Evolutionary conservation across 2,888 invertebrate genomes (phyloP), one percentile per base, ranked within the genome.

Genomic region (Noctua janthe): DNA sequence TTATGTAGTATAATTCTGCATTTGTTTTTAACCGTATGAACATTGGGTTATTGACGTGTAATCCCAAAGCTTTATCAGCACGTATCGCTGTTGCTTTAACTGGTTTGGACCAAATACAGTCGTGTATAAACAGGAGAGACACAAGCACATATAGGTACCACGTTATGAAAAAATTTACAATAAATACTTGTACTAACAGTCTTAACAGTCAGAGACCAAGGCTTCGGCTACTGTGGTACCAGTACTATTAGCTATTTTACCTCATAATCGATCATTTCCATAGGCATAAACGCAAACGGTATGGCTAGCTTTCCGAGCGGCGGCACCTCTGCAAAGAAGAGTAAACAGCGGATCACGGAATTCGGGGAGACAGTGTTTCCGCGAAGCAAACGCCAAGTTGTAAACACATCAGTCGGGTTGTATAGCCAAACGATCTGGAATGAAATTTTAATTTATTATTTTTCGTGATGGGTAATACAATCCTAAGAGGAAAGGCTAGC

Each of bases 221-320:
- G 29, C 29, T 29, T 29, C 29, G 29, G 29, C 29, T 29, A 29
- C 29, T 29, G 29, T 1, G 17, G 15, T 47, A 20, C n/a, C 54
- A 51, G 70, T 43, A 47, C 17, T 29, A 17, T 47, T 43, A 15
- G 35, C 20, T 17, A 35, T 11, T 17, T 74, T 89, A 95, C 96
- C 94, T 97, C 94, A 81, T 97, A 97, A 89, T 96, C 94, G 39
- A 96, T 92, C 96, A 97, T 97, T 92, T 97, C 97, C 35, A 94
- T 95, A 0, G 97, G 97, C 94, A 97, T 91, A 74, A 97, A 97
- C 17, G 96, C 94, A 81, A 97, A 96, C 0, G 97, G 97, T 91
- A 97, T 95, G 1, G 96, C 95, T 85, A 97, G 85, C 84, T 95
- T 96, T 6, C 96, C 96, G 73, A 95, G 90, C 0, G 97, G 96